phyloP scores from a whole-genome alignment of 1,140 invertebrate genomes.

The Heliothis virescens region DNA sequence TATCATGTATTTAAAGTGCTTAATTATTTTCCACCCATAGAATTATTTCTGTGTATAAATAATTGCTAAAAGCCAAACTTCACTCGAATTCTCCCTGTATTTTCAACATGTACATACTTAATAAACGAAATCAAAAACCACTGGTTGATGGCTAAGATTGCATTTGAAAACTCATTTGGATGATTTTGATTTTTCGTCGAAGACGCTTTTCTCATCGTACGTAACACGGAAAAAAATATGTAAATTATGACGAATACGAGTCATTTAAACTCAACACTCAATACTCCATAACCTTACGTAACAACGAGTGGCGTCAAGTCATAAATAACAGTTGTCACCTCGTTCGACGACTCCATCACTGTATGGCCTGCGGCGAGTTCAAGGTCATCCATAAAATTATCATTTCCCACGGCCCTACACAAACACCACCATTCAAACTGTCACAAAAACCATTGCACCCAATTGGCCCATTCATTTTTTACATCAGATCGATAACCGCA shows the following conservation, averaged over 20 bases:
- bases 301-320: slow-evolving; percentile 14
- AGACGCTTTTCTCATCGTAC: too few species aligned
- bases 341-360: slow-evolving; percentile 1
- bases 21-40: too few species aligned
- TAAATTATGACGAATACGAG: background rate
- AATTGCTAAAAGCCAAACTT: too few species aligned
- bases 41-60: too few species aligned
- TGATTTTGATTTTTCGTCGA: too few species aligned
- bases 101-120: too few species aligned
- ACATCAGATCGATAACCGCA: background rate
- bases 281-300: slow-evolving; percentile 3
- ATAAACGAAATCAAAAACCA: too few species aligned
- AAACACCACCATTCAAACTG: background rate
- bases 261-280: background rate
- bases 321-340: slow-evolving; percentile 37
- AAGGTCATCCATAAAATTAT: slow-evolving; percentile 18
- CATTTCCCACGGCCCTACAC: slow-evolving; percentile 35
- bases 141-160: too few species aligned
- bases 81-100: too few species aligned
- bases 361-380: background rate
- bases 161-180: too few species aligned
- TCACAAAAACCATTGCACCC: background rate
- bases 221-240: too few species aligned
- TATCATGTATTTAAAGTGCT: too few species aligned
- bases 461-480: slow-evolving; percentile 21